A percentile compares a stretch with the other conserved stretches of the same genome.
Evolutionary conservation across 1,140 invertebrate species (phyloP).

Genomic region (Spodoptera frugiperda): DNA sequence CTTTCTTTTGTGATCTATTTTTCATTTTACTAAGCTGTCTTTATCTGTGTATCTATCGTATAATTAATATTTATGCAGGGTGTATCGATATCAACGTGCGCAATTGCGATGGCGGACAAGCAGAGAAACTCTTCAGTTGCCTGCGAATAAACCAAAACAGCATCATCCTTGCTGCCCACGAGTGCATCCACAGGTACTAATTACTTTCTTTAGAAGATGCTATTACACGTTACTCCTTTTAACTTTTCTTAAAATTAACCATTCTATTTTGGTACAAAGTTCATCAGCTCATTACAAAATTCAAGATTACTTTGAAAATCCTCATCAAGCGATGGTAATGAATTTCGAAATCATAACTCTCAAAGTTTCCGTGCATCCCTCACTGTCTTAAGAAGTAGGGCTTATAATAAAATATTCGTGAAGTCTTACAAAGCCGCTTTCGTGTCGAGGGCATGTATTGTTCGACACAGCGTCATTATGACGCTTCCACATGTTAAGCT

Average conservation of each 20-base stretch:
- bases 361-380: conserved; percentile 23
- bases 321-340: conserved; percentile 38
- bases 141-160: conserved; percentile 84
- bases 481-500: conserved; percentile 17
- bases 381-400: conserved; percentile 8
- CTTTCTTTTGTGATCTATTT: not conserved
- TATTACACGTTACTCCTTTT: no score
- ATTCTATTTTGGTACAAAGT: conserved; percentile 13
- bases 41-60: not conserved
- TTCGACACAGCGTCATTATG: conserved; percentile 29
- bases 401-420: conserved; percentile 51
- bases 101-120: conserved; percentile 88
- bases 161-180: conserved; percentile 87
- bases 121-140: conserved; percentile 86
- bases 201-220: no score
- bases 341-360: conserved; percentile 37
- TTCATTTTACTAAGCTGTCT: not conserved
- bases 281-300: conserved; percentile 27
- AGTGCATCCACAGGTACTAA: conserved; percentile 74
- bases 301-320: conserved; percentile 28
- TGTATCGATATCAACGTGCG: conserved; percentile 87
- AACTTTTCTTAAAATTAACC: not conserved
- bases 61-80: conserved; percentile 61
- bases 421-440: conserved; percentile 48
- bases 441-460: conserved; percentile 44